Percentiles rank a stretch among this genome's conserved stretches.
These are phyloP conservation scores for Hipposideros larvatus DNA, from an alignment of 2,797 vertebrate species.

Conservation along the genomic window DNA sequence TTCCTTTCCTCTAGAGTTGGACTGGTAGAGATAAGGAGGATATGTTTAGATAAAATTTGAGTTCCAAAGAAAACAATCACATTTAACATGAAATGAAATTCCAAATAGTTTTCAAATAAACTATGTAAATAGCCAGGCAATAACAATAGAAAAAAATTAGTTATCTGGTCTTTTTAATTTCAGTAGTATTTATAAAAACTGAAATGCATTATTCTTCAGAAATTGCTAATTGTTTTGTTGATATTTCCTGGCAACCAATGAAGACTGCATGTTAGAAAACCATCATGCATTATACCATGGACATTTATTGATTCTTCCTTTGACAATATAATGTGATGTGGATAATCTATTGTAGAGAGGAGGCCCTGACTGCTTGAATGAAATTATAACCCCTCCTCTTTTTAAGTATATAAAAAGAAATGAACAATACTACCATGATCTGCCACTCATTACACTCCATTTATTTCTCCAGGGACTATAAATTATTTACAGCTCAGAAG, in stretches of 20 bases:
- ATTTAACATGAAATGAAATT: background rate
- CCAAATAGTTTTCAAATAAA: no score
- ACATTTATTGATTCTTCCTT: slow-evolving; percentile 20
- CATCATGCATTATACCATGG: background rate
- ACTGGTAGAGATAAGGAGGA: background rate
- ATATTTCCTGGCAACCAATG: background rate
- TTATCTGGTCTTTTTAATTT: slow-evolving; percentile 15
- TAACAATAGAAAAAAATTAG: background rate
- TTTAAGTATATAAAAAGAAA: slow-evolving; percentile 46
- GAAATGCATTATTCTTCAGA: slow-evolving; percentile 13
- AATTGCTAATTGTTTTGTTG: slow-evolving; percentile 30
- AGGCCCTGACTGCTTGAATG: background rate
- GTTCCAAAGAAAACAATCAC: slow-evolving; percentile 19
- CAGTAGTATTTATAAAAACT: background rate
- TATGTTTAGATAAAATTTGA: background rate
- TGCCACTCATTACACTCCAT: background rate
- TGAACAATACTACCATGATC: background rate
- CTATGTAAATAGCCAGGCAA: no score
- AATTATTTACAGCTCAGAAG: slow-evolving; percentile 4
- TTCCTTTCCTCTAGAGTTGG: background rate
- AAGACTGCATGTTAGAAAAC: slow-evolving; percentile 5
- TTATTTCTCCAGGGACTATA: slow-evolving; percentile 30
- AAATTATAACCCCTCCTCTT: background rate
- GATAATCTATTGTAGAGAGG: slow-evolving; percentile 21
- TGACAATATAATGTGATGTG: slow-evolving; percentile 15